Percentiles rank a stretch among this genome's conserved stretches.
These are phyloP conservation scores for Calyptommatus sinebrachiatus DNA, from an alignment of 2,113 vertebrate species.

Conservation along the genomic window DNA sequence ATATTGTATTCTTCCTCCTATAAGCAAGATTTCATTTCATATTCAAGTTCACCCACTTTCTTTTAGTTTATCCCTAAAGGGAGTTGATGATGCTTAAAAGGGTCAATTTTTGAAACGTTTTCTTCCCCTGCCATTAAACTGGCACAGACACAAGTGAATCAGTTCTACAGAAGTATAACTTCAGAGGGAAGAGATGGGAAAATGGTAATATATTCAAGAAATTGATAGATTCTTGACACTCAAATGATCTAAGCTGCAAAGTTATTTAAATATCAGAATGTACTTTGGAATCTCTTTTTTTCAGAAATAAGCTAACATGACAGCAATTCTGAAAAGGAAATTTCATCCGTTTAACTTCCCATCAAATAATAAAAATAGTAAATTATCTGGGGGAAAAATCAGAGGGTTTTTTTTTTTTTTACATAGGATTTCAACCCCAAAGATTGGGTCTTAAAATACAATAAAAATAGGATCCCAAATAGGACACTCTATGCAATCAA, in stretches of 20 bases:
- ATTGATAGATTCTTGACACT: neutral
- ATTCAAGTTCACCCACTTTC: neutral
- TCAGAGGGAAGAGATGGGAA: neutral
- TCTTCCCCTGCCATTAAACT: neutral
- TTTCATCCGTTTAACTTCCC: neutral
- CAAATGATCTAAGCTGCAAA: neutral
- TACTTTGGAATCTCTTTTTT: neutral
- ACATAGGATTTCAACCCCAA: no score
- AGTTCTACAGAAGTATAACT: neutral
- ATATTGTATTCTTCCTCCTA: neutral
- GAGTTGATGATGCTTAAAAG: neutral
- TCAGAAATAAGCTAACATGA: neutral
- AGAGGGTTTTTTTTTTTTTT: no score
- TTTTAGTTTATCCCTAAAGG: neutral
- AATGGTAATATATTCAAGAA: slow-evolving; percentile 13
- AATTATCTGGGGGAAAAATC: neutral
- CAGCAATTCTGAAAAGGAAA: neutral
- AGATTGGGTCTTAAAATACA: no score
- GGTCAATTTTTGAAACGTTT: neutral
- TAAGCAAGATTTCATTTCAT: neutral
- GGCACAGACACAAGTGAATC: neutral
- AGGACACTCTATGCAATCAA: no score
- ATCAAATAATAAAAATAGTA: neutral
- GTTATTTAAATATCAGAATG: slow-evolving; percentile 15
- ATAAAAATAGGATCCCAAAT: no score